phyloP scores from a whole-genome alignment of 2,888 invertebrate genomes.

The Erebia ligea region DNA sequence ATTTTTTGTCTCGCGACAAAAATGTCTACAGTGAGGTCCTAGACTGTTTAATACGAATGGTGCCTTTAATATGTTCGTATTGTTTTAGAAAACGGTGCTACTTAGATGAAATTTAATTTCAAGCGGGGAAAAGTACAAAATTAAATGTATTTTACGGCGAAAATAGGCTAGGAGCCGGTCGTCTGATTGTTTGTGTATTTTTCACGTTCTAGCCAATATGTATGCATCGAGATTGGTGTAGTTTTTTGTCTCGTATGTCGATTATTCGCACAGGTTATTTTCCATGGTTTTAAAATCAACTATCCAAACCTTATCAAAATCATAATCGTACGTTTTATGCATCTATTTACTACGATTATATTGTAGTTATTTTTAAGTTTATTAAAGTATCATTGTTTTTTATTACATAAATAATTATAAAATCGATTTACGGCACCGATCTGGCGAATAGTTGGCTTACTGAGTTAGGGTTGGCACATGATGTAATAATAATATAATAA shows the following conservation, averaged over 20 bases:
- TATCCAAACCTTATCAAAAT: neutral
- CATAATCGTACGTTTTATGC: too few species aligned
- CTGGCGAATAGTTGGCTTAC: conserved; percentile 26
- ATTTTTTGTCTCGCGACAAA: conserved; percentile 2
- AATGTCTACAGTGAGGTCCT: conserved; percentile 4
- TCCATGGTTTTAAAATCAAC: neutral
- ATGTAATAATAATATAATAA: conserved; percentile 53
- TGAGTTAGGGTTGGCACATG: conserved; percentile 42
- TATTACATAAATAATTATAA: neutral
- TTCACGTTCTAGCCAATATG: conserved; percentile 62
- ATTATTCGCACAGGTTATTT: conserved; percentile 26
- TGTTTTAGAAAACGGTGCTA: conserved; percentile 40
- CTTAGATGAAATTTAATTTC: conserved; percentile 40
- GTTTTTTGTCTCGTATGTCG: conserved; percentile 17
- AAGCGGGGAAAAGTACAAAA: conserved; percentile 36
- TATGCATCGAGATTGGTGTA: conserved; percentile 59
- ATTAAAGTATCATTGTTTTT: neutral
- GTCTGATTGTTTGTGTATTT: conserved; percentile 10
- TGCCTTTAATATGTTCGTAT: conserved; percentile 42
- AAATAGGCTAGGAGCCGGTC: conserved; percentile 22
- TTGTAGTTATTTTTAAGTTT: neutral
- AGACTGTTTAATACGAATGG: conserved; percentile 30
- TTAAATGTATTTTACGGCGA: conserved; percentile 20
- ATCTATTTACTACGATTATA: neutral
- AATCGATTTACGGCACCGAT: neutral